These are phyloP conservation scores for Brachionus koreanus DNA, from an alignment of 1,140 invertebrate species.

Conservation along the genomic window DNA sequence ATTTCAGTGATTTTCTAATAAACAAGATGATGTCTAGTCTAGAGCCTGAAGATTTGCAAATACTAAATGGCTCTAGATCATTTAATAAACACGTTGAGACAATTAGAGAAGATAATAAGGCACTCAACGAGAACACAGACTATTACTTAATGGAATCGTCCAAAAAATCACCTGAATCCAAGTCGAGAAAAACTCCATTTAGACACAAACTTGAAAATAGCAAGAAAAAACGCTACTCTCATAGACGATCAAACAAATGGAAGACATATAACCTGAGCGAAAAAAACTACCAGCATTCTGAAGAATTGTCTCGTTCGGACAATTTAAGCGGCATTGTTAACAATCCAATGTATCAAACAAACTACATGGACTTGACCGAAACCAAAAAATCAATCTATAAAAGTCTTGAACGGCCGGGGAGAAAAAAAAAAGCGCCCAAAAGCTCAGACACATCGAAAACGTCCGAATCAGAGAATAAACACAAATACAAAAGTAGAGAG, in stretches of 20 bases:
- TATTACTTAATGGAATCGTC: background rate
- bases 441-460: background rate
- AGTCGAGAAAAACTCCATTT: background rate
- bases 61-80: constrained; percentile 1
- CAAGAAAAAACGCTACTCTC: background rate
- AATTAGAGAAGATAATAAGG: constrained; percentile 13
- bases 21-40: constrained; percentile 28
- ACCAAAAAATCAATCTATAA: background rate
- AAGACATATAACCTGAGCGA: background rate
- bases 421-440: background rate
- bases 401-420: background rate
- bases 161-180: background rate
- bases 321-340: background rate
- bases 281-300: background rate
- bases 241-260: background rate
- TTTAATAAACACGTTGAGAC: constrained; percentile 8
- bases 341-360: background rate
- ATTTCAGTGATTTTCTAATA: constrained; percentile 7
- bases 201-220: background rate
- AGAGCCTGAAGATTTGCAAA: constrained; percentile 6
- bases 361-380: constrained; percentile 1
- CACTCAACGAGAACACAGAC: background rate
- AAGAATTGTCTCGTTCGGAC: background rate
- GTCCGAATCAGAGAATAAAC: background rate
- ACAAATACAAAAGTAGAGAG: background rate